These are phyloP conservation scores for Epizoanthus scotinus DNA, from an alignment of 92 coral and sea anemone genomes.

Conservation along the genomic window DNA sequence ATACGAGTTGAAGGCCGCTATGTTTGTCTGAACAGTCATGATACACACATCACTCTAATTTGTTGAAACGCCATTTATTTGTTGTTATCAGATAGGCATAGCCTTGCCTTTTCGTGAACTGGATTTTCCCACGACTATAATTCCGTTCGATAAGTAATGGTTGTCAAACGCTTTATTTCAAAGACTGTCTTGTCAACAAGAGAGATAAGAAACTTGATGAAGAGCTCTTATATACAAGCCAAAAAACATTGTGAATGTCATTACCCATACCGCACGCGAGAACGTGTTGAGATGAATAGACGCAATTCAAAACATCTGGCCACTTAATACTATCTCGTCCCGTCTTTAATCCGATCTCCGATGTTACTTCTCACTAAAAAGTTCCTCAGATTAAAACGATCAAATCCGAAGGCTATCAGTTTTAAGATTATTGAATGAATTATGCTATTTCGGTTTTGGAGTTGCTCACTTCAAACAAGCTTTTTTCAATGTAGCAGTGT, in stretches of 20 bases:
- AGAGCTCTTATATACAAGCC: conserved; percentile 6
- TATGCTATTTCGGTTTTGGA: neutral
- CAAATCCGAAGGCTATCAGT: conserved; percentile 22
- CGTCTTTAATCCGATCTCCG: conserved; percentile 43
- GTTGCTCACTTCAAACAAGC: conserved; percentile 1
- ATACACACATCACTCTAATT: conserved; percentile 13
- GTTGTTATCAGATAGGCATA: conserved; percentile 17
- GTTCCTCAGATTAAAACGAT: conserved; percentile 3
- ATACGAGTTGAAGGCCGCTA: neutral
- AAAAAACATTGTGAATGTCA: neutral
- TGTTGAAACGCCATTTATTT: conserved; percentile 21
- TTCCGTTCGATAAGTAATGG: conserved; percentile 1
- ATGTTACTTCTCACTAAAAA: neutral
- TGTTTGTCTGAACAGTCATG: conserved; percentile 6
- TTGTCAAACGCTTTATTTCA: neutral
- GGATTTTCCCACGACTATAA: conserved; percentile 39
- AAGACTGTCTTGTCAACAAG: conserved; percentile 35
- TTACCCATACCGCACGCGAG: neutral
- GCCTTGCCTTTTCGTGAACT: neutral
- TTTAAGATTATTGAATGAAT: conserved; percentile 5
- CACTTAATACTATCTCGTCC: conserved; percentile 34
- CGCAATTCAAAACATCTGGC: conserved; percentile 30
- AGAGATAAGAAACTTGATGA: conserved; percentile 37
- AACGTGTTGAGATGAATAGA: neutral
- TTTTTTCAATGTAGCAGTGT: neutral